A percentile compares a stretch with the other conserved stretches of the same genome.
Evolutionary conservation across 2,113 vertebrate genomes (phyloP).

Genomic region (Ceuthmochares aereus): DNA sequence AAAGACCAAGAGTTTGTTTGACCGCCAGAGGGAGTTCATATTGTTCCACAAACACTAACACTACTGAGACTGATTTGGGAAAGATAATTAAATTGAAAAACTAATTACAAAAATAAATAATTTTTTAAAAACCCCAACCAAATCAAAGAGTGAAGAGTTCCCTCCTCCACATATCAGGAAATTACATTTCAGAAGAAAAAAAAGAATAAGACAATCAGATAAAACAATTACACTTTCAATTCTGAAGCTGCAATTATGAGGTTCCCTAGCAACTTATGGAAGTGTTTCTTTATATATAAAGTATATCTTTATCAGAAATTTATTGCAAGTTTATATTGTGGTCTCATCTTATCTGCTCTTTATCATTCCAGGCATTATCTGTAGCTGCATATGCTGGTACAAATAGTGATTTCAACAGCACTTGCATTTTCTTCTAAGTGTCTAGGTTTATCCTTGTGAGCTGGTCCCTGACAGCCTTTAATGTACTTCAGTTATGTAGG

Average conservation of each 20-base stretch:
- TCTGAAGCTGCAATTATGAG: background rate
- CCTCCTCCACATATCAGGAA: background rate
- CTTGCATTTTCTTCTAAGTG: background rate
- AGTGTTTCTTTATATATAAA: background rate
- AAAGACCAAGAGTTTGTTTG: background rate
- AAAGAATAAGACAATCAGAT: background rate
- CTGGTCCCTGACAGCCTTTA: background rate
- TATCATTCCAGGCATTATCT: background rate
- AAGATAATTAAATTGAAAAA: slow-evolving; percentile 3
- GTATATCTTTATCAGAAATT: background rate
- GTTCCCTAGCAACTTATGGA: background rate
- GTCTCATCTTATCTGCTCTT: background rate
- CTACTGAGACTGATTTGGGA: background rate
- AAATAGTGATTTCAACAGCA: background rate
- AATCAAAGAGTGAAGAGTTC: background rate
- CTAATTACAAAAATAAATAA: background rate
- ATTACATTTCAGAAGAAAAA: background rate
- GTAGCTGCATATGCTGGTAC: background rate
- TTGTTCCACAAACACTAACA: background rate
- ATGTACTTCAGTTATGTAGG: background rate
- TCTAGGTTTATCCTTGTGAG: background rate
- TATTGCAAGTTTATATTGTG: background rate
- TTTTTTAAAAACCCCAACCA: background rate
- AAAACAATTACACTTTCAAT: background rate
- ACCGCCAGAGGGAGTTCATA: slow-evolving; percentile 52